These are phyloP conservation scores for Myrmophylax atrothorax DNA, from an alignment of 2,113 vertebrate genomes.

Conservation along the genomic window DNA sequence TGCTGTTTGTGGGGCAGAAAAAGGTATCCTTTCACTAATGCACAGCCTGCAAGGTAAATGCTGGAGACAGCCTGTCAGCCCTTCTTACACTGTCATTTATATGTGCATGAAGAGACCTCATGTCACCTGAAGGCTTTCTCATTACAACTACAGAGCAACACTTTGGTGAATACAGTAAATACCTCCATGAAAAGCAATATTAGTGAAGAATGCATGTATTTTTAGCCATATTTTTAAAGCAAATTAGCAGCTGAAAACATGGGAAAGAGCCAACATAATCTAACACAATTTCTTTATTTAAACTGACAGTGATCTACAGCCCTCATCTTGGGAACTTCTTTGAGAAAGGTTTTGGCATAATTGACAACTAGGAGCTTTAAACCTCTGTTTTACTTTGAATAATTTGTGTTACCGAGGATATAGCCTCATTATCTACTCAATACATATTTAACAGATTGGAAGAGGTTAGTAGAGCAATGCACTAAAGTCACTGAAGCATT, in stretches of 20 bases:
- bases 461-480: slow-evolving; percentile 51
- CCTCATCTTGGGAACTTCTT: not conserved
- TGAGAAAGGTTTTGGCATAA: slow-evolving; percentile 13
- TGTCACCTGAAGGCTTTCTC: not conserved
- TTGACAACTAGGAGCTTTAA: slow-evolving; percentile 20
- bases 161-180: not conserved
- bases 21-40: not conserved
- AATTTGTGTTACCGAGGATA: not conserved
- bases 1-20: not conserved
- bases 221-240: slow-evolving; percentile 26
- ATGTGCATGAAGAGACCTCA: not conserved
- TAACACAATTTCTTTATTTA: not conserved
- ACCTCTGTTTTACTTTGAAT: slow-evolving; percentile 12
- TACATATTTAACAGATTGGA: slow-evolving; percentile 49
- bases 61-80: not conserved
- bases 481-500: slow-evolving; percentile 50
- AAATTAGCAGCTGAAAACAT: slow-evolving; percentile 22
- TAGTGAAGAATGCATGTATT: not conserved
- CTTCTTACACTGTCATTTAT: not conserved
- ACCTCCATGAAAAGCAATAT: not conserved
- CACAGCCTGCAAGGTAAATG: not conserved
- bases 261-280: not conserved
- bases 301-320: slow-evolving; percentile 10
- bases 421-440: slow-evolving; percentile 37
- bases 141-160: not conserved